These are phyloP conservation scores for Nebria salina DNA, from an alignment of 2,888 invertebrate genomes.

Conservation along the genomic window DNA sequence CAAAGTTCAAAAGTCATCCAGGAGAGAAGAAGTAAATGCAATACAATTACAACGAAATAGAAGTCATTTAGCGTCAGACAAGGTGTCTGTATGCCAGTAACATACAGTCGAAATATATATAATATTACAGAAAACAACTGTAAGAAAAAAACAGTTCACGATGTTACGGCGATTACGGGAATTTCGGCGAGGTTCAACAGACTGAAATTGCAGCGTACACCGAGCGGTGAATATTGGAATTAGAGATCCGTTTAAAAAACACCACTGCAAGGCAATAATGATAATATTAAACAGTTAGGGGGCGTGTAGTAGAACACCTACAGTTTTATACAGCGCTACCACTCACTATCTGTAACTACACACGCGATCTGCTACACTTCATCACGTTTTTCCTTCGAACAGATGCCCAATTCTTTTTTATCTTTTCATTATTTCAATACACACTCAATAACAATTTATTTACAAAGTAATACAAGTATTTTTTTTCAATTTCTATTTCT, in stretches of 20 bases:
- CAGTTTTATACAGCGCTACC: background rate
- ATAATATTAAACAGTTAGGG: conserved; percentile 52
- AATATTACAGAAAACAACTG: conserved; percentile 6
- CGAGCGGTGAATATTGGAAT: conserved; percentile 49
- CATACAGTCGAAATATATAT: background rate
- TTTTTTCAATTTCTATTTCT: background rate
- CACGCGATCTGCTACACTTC: background rate
- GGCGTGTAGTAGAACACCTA: conserved; percentile 41
- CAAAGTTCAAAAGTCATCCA: conserved; percentile 38
- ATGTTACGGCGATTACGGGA: conserved; percentile 17
- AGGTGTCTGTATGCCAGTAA: conserved; percentile 7
- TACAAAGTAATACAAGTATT: too few species aligned
- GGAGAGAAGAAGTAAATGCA: conserved; percentile 29
- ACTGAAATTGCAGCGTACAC: conserved; percentile 49
- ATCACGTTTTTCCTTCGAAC: background rate
- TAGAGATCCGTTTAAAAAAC: conserved; percentile 46
- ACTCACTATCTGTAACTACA: conserved; percentile 10
- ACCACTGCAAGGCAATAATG: conserved; percentile 49
- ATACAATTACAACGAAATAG: conserved; percentile 40
- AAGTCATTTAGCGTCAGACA: conserved; percentile 41
- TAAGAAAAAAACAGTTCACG: conserved; percentile 19
- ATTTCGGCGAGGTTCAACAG: conserved; percentile 45
- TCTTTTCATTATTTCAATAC: too few species aligned
- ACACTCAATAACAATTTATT: too few species aligned
- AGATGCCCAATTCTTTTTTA: background rate